Evolutionary conservation across 1,140 invertebrate species (phyloP), one percentile per base, ranked within the genome.

Genomic region (Cardiocondyla obscurior): DNA sequence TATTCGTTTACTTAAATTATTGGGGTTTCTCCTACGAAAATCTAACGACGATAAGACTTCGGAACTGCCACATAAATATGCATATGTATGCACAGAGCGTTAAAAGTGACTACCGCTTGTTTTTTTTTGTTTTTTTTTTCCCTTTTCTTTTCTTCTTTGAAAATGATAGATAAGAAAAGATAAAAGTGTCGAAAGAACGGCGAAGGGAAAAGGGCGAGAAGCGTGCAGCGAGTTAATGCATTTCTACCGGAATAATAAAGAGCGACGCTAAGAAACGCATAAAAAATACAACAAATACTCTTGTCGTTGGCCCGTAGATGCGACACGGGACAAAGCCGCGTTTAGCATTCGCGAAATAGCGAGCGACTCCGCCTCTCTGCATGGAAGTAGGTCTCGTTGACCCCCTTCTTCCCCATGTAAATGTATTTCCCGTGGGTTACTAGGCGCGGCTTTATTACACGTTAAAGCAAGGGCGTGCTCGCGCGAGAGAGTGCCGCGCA

Each of bases 351-450:
- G 62, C 74, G 74, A 79, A 67, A 79, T 67, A 67, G 74, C 74
- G 60, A 36, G 28, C 5, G 62, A 28, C 30, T 14, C 22, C 33
- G 33, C 33, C 46, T 67, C 33, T 67, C 49, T 28, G 46, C 46
- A n/a, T 46, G 62, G 46, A 67, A 67, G 74, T 67, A 64, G 62
- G 74, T 67, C 74, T 79, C 33, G 46, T 67, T 79, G 74, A 79
- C 74, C 74, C 62, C 36, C 62, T 67, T 67, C 74, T 79, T 67
- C 46, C 46, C 62, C 62, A 79, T 79, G 74, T 79, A 79, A 79
- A 79, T 79, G 62, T 79, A 79, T 79, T 79, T 79, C 74, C 62
- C 74, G 74, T 79, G 46, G 62, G 74, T 79, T 79, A 79, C 74
- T 79, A 79, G 62, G 62, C 46, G 74, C 74, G 25, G 74, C 74